These are phyloP conservation scores for Colletes collaris DNA, from an alignment of 2,888 invertebrate species.

Conservation along the genomic window DNA sequence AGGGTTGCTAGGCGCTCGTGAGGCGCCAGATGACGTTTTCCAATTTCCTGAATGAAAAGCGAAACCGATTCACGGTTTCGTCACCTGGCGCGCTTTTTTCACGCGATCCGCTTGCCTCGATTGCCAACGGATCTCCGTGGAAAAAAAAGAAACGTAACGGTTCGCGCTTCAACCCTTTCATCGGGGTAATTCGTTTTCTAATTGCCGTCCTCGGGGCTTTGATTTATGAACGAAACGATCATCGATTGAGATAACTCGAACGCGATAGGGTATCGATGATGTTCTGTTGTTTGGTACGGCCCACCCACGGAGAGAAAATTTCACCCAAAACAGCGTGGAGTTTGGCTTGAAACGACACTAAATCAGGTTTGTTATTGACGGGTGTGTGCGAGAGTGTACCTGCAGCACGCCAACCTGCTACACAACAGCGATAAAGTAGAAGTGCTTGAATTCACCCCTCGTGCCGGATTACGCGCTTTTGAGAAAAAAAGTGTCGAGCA, in stretches of 20 bases:
- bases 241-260: no score
- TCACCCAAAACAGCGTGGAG: constrained; percentile 21
- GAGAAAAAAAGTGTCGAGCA: constrained; percentile 74
- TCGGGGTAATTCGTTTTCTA: constrained; percentile 17
- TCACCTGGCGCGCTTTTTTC: constrained; percentile 74
- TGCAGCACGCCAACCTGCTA: constrained; percentile 80
- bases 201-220: constrained; percentile 10
- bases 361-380: constrained; percentile 61
- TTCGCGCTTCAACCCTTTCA: constrained; percentile 18
- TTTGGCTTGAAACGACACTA: constrained; percentile 42
- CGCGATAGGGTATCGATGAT: background rate
- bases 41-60: constrained; percentile 79
- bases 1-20: constrained; percentile 72
- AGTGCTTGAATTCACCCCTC: constrained; percentile 77
- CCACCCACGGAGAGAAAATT: background rate
- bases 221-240: background rate
- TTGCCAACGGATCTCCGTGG: constrained; percentile 22
- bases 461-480: constrained; percentile 80
- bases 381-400: constrained; percentile 70
- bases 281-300: no score
- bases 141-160: constrained; percentile 29
- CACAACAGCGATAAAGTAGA: constrained; percentile 75
- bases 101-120: constrained; percentile 25
- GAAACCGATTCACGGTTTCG: constrained; percentile 75
- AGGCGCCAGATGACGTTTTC: constrained; percentile 80